Percentiles rank a stretch among this genome's conserved stretches.
phyloP scores from a whole-genome alignment of 2,113 vertebrate genomes.

The Eulacestoma nigropectus region DNA sequence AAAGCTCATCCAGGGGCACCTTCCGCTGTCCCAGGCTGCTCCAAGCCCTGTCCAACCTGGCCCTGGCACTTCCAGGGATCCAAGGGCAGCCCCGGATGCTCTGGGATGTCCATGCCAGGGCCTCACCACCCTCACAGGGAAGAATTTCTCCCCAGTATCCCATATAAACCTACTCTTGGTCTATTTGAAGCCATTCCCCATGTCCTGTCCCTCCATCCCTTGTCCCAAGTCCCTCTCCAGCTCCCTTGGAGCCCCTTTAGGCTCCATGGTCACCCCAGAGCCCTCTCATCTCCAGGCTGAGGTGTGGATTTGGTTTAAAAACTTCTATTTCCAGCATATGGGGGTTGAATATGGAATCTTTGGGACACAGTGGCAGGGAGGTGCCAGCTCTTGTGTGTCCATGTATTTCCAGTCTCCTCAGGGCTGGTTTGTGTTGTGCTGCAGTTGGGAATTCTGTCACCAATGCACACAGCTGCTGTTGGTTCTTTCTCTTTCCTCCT shows the following conservation, averaged over 20 bases:
- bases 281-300: not conserved
- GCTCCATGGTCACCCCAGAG: not conserved
- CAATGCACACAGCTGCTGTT: rapidly evolving
- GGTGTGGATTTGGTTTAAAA: not conserved
- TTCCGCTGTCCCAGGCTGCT: rapidly evolving
- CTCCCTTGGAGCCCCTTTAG: not conserved
- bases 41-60: rapidly evolving
- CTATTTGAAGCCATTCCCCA: not conserved
- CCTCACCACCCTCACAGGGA: rapidly evolving
- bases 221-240: not conserved
- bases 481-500: not conserved
- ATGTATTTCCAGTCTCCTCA: not conserved
- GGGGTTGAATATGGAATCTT: rapidly evolving
- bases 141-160: not conserved
- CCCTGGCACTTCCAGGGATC: not conserved
- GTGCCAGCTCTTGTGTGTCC: not conserved
- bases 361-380: not conserved
- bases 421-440: not conserved
- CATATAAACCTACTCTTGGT: not conserved
- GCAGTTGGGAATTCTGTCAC: not conserved
- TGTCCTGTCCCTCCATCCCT: not conserved
- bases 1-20: not conserved
- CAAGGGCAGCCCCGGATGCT: not conserved
- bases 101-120: not conserved
- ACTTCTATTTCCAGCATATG: not conserved